Evolutionary conservation across 2,113 vertebrate species (phyloP).

Genomic region (Paracanthobrama guichenoti): DNA sequence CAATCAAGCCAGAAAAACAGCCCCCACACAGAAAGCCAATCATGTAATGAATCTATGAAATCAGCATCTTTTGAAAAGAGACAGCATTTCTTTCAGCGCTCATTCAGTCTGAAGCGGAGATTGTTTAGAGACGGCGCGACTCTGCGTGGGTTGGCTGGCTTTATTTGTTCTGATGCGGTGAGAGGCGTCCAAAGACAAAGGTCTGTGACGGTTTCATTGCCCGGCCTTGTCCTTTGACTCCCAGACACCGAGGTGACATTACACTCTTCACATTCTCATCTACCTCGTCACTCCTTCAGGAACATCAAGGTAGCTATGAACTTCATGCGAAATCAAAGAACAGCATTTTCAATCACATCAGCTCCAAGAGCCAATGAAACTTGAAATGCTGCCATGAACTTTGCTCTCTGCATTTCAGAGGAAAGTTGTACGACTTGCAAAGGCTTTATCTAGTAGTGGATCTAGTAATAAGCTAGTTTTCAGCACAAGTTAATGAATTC

Average conservation of each 20-base stretch:
- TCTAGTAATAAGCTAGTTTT: neutral
- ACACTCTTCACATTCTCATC: neutral
- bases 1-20: slow-evolving; percentile 41
- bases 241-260: neutral
- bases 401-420: neutral
- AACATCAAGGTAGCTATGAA: neutral
- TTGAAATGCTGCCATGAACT: slow-evolving; percentile 2
- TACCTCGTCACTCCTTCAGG: neutral
- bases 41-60: slow-evolving; percentile 49
- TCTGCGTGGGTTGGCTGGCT: slow-evolving; percentile 46
- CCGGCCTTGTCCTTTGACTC: slow-evolving; percentile 41
- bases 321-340: neutral
- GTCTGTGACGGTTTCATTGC: slow-evolving; percentile 28
- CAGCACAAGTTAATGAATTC: neutral
- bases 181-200: slow-evolving; percentile 43
- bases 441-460: neutral
- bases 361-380: neutral
- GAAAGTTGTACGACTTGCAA: neutral
- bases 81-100: slow-evolving; percentile 21
- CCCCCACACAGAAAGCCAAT: slow-evolving; percentile 45
- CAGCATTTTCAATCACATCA: neutral
- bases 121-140: slow-evolving; percentile 12
- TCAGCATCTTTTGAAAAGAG: slow-evolving; percentile 51
- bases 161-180: slow-evolving; percentile 39
- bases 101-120: slow-evolving; percentile 33